Percentiles rank a stretch among this genome's conserved stretches.
Evolutionary conservation across 2,113 vertebrate species (phyloP).

Genomic region (Upupa epops): DNA sequence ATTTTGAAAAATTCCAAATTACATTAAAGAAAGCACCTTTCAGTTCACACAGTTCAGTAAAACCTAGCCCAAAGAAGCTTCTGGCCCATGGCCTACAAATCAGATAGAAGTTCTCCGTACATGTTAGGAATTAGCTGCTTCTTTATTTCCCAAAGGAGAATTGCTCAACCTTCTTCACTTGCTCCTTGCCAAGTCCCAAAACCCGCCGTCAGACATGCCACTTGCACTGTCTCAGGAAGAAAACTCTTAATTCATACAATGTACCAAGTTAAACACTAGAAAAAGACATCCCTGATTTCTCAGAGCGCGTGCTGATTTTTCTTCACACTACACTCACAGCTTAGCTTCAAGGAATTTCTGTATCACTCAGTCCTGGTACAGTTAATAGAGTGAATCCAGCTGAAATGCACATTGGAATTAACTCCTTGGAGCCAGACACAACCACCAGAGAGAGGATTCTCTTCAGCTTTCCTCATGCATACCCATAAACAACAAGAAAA

Average conservation of each 20-base stretch:
- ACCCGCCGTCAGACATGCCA: neutral
- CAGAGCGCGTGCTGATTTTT: constrained; percentile 23
- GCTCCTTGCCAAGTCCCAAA: neutral
- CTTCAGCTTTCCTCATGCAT: neutral
- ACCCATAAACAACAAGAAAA: neutral
- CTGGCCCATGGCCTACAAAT: neutral
- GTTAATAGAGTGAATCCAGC: constrained; percentile 22
- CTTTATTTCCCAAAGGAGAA: neutral
- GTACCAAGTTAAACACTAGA: neutral
- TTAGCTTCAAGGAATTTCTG: constrained; percentile 27
- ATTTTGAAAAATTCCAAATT: neutral
- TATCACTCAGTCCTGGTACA: constrained; percentile 29
- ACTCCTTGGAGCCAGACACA: constrained; percentile 2
- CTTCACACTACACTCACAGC: constrained; percentile 29
- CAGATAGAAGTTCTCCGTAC: neutral
- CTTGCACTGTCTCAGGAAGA: neutral
- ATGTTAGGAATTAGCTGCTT: neutral
- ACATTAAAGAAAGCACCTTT: neutral
- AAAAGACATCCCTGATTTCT: constrained; percentile 13
- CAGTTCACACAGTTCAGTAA: neutral
- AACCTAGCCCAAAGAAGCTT: neutral
- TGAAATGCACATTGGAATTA: constrained; percentile 13
- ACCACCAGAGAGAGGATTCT: neutral
- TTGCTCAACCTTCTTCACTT: neutral
- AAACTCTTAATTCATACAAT: neutral